These are phyloP conservation scores for Dromiciops gliroides DNA, from an alignment of 2,113 vertebrate genomes.

Conservation along the genomic window DNA sequence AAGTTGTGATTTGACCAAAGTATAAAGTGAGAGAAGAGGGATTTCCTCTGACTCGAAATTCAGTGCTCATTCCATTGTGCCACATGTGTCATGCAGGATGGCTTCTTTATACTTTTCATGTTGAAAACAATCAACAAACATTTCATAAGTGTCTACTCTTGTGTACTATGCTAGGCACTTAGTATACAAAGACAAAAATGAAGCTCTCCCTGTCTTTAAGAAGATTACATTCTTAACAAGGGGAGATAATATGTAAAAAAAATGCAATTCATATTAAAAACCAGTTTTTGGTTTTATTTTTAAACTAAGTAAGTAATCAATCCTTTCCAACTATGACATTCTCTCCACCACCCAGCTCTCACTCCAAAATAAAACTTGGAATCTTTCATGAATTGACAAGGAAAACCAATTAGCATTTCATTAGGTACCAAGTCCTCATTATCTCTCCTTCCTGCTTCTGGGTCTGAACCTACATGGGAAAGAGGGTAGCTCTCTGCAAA, in stretches of 20 bases:
- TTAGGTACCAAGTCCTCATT: neutral
- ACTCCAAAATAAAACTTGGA: neutral
- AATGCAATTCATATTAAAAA: neutral
- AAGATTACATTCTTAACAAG: neutral
- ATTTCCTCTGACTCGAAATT: neutral
- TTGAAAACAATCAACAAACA: neutral
- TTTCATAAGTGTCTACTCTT: neutral
- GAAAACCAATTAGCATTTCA: neutral
- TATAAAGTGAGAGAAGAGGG: neutral
- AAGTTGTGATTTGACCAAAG: neutral
- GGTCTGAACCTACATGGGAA: neutral
- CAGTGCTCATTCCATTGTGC: neutral
- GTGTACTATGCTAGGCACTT: neutral
- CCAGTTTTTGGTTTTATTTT: neutral
- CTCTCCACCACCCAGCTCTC: no score
- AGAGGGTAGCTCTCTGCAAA: neutral
- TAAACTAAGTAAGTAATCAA: neutral
- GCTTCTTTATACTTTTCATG: neutral
- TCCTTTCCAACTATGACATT: neutral
- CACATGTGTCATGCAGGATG: neutral
- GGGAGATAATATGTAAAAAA: neutral
- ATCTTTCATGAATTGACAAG: neutral
- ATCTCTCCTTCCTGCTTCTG: neutral
- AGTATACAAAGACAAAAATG: neutral
- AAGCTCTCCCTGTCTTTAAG: neutral